Evolutionary conservation across 2,113 vertebrate genomes (phyloP).

Genomic region (Atlantisia rogersi): DNA sequence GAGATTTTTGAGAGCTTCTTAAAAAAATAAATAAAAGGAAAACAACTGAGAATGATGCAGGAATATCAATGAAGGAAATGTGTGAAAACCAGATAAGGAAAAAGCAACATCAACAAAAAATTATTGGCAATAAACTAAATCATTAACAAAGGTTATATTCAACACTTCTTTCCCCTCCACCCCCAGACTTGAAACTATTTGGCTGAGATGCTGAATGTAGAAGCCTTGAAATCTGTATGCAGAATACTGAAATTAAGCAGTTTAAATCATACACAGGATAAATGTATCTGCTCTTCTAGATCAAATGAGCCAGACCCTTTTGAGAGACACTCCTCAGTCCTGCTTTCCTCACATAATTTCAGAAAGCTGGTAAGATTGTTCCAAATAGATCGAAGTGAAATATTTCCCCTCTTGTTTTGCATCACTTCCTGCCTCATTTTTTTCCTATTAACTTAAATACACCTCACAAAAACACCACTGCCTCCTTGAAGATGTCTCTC

Average conservation of each 20-base stretch:
- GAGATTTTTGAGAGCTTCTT: background rate
- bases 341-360: background rate
- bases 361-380: background rate
- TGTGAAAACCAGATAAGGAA: conserved; percentile 51
- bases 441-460: background rate
- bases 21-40: conserved; percentile 12
- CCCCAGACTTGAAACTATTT: background rate
- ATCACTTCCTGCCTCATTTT: background rate
- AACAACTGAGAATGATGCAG: background rate
- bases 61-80: conserved; percentile 47
- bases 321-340: background rate
- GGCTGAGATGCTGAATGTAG: background rate
- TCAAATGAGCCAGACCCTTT: background rate
- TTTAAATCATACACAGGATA: background rate
- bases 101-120: conserved; percentile 9
- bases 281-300: background rate
- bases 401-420: background rate
- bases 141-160: conserved; percentile 15
- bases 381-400: background rate
- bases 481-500: background rate
- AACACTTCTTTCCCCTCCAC: background rate
- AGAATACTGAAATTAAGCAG: background rate
- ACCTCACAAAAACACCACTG: background rate
- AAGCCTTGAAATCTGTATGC: background rate
- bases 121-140: conserved; percentile 14